A percentile compares a stretch with the other conserved stretches of the same genome.
phyloP scores from a whole-genome alignment of 1,140 invertebrate species.

The Atopsyche davidsoni region DNA sequence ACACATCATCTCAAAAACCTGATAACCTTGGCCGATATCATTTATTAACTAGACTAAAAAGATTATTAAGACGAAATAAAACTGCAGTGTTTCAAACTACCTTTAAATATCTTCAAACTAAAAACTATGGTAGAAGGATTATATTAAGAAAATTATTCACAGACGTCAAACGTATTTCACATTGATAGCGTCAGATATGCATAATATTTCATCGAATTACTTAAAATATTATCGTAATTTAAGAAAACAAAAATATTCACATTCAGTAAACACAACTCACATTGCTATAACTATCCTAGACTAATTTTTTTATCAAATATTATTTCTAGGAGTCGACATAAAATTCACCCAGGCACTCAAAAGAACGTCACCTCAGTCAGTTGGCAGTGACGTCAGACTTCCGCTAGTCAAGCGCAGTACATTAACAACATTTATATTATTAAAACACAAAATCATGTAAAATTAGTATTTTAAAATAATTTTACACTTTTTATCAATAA shows the following conservation, averaged over 20 bases:
- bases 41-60: constrained; percentile 1
- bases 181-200: too few relatives aligned
- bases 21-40: constrained; percentile 14
- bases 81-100: not conserved
- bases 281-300: constrained; percentile 19
- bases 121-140: constrained; percentile 16
- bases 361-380: constrained; percentile 24
- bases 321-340: constrained; percentile 15
- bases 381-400: constrained; percentile 24
- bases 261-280: constrained; percentile 15
- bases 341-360: constrained; percentile 23
- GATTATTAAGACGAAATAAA: not conserved
- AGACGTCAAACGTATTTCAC: constrained; percentile 19
- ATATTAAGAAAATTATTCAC: constrained; percentile 8
- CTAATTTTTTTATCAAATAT: constrained; percentile 17
- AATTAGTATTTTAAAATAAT: too few relatives aligned
- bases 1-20: constrained; percentile 6
- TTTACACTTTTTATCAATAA: too few relatives aligned
- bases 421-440: too few relatives aligned
- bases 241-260: too few relatives aligned
- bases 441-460: too few relatives aligned
- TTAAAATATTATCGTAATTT: too few relatives aligned
- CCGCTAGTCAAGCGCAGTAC: too few relatives aligned
- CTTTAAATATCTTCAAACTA: not conserved
- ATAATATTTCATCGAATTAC: too few relatives aligned